Evolutionary conservation across 2,888 invertebrate species (phyloP), one percentile per base, ranked within the genome.

Genomic region (Ethmia dodecea): DNA sequence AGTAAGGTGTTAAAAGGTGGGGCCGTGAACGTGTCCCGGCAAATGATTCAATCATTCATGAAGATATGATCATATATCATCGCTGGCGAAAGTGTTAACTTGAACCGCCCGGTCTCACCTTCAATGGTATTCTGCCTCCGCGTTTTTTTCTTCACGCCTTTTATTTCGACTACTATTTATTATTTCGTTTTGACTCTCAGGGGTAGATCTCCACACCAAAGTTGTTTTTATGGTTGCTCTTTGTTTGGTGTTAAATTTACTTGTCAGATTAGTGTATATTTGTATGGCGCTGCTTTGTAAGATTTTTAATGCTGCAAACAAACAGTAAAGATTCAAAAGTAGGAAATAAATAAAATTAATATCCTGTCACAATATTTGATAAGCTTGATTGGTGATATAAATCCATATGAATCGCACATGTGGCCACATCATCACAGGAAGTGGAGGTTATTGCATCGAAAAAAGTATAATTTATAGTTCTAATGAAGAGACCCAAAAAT

Each of bases 11-110:
- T 78, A 84, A 84, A 83, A 83, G 81, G 73, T 68, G 63, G 61
- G 58, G 55, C 69, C 60, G 65, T 61, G 76, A 68, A 79, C 80
- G 79, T 83, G 83, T 81, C 79, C 54, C 67, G 68, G 67, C 67
- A 72, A 77, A 83, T 75, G 77, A 84, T 81, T 81, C 83, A 77
- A 84, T 84, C 83, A 81, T 80, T 84, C 83, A 83, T 77, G 64
- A 56, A 71, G 75, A 76, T 74, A 79, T 78, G 68, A 79, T 78
- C 81, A 70, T 81, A 77, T 78, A 83, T 83, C 84, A 83, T 79
- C 69, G 59, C 67, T 63, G 66, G 76, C 72, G 67, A 81, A 81
- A 79, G 80, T 79, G 79, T 80, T 73, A 79, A 73, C 67, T 71
- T 50, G 47, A 52, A 55, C 60, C 62, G 61, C 52, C 54, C 55